Conservation (phyloP, 2,797 vertebrate species). For the Pangasius mekongensis region DNA sequence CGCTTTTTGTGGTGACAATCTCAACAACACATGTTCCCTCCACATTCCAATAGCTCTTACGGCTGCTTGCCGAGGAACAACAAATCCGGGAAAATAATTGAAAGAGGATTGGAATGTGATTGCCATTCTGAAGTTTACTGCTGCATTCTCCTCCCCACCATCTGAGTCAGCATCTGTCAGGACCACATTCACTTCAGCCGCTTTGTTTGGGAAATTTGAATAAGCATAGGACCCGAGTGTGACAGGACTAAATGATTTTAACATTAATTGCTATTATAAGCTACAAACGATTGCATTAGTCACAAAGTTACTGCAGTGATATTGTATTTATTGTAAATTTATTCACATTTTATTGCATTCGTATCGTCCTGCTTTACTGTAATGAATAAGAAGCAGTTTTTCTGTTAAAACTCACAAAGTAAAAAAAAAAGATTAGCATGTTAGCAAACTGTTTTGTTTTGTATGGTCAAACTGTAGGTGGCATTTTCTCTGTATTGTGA, state of each 20-base stretch:
- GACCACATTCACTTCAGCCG: conserved; percentile 30
- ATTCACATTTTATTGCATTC: not conserved
- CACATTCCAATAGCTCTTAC: conserved; percentile 49
- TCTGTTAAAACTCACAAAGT: conserved; percentile 6
- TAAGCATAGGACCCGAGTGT: conserved; percentile 8
- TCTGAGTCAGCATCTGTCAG: conserved; percentile 56
- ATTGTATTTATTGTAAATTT: not conserved
- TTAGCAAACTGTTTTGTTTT: not conserved
- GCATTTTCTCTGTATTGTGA: conserved; percentile 23
- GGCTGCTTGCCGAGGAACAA: conserved; percentile 51
- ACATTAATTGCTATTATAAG: not conserved
- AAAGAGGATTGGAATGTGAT: conserved; percentile 57
- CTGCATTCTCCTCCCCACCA: conserved; percentile 50
- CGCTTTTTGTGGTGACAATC: conserved; percentile 35
- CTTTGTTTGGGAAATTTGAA: conserved; percentile 41
- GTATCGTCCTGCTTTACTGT: not conserved
- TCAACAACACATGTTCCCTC: conserved; percentile 35
- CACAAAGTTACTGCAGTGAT: not conserved
- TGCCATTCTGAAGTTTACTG: conserved; percentile 55
- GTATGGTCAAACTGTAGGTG: conserved; percentile 12
- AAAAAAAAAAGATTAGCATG: conserved; percentile 34
- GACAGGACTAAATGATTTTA: conserved; percentile 16
- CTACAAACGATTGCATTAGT: not conserved
- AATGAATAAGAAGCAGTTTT: not conserved
- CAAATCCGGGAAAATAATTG: conserved; percentile 53